Evolutionary conservation across 2,113 vertebrate species (phyloP).

Genomic region (Hypocryptadius cinnamomeus): DNA sequence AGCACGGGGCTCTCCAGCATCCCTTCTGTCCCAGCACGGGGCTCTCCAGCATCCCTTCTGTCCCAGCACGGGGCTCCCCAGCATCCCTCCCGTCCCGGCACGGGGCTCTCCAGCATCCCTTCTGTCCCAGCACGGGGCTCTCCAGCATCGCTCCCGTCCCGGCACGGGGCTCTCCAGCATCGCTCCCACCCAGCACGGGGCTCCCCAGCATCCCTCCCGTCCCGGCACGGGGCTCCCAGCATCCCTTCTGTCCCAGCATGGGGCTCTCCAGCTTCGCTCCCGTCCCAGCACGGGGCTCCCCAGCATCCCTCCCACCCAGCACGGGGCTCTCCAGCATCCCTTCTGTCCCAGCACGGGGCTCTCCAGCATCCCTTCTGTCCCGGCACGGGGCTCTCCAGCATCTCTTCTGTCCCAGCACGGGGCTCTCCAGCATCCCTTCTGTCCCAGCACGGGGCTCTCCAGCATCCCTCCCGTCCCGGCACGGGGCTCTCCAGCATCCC

Average conservation of each 20-base stretch:
- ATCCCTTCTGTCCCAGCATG: too few species aligned
- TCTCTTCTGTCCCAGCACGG: rapidly evolving
- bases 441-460: background rate
- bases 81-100: too few species aligned
- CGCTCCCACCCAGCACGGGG: rapidly evolving
- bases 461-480: background rate
- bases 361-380: background rate
- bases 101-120: background rate
- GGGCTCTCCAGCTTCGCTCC: too few species aligned
- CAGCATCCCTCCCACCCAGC: too few species aligned
- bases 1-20: background rate
- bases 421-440: rapidly evolving
- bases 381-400: too few species aligned
- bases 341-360: too few species aligned
- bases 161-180: background rate
- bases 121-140: background rate
- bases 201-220: too few species aligned
- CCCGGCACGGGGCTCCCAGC: too few species aligned
- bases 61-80: too few species aligned
- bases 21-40: rapidly evolving
- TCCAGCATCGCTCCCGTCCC: background rate
- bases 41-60: too few species aligned
- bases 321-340: too few species aligned
- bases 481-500: background rate
- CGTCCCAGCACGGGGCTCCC: too few species aligned